These are phyloP conservation scores for Trachelipus rathkii DNA, from an alignment of 1,140 invertebrate species.

Conservation along the genomic window DNA sequence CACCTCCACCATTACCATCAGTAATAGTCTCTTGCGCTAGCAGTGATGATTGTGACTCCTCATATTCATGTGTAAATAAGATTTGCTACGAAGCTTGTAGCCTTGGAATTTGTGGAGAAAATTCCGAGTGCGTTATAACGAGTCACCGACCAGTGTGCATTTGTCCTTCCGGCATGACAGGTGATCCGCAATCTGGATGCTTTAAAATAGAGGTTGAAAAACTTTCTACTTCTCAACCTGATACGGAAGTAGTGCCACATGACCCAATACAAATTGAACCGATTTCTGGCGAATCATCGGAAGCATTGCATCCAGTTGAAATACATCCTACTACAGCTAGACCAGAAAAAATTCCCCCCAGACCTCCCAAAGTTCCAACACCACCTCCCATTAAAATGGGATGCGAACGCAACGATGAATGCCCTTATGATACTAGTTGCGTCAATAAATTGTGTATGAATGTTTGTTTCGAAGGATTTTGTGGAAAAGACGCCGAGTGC, in stretches of 20 bases:
- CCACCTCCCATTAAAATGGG: conserved; percentile 55
- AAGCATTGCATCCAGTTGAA: not conserved
- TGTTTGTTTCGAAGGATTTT: conserved; percentile 64
- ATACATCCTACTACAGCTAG: conserved; percentile 45
- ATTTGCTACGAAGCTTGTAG: conserved; percentile 37
- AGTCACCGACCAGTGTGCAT: conserved; percentile 44
- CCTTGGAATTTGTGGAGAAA: conserved; percentile 50
- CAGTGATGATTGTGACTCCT: conserved; percentile 39
- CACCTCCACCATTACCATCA: conserved; percentile 23
- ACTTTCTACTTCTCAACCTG: conserved; percentile 40
- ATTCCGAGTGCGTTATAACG: conserved; percentile 54
- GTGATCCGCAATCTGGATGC: conserved; percentile 43
- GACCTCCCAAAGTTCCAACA: conserved; percentile 10
- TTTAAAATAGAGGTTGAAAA: conserved; percentile 27
- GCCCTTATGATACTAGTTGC: conserved; percentile 66
- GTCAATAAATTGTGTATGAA: conserved; percentile 65
- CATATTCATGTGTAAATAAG: conserved; percentile 37
- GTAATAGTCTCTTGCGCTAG: conserved; percentile 33
- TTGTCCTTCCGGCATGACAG: conserved; percentile 44
- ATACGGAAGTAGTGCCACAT: conserved; percentile 47
- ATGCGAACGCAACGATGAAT: conserved; percentile 65
- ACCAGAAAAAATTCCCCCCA: conserved; percentile 25
- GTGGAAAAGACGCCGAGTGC: conserved; percentile 59
- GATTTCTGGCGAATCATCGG: conserved; percentile 1
- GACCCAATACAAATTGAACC: conserved; percentile 17